Evolutionary conservation across 30 jellyfish, hydroid and myxozoan genomes (phyloP).

Genomic region (Hydra vulgaris): DNA sequence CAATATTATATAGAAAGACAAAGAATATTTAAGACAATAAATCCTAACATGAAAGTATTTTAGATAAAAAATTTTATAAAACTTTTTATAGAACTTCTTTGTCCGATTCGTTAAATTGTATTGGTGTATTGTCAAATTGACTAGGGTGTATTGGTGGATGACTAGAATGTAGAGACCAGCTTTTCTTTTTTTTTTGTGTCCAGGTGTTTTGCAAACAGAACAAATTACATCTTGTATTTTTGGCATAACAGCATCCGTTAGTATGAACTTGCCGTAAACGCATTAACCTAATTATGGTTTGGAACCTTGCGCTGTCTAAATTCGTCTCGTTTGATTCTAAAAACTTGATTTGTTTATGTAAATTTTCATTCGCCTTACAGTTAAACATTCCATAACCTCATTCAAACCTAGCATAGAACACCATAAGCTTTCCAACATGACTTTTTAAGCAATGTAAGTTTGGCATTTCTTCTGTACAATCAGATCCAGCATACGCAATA

Average conservation of each 20-base stretch:
- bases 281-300: background rate
- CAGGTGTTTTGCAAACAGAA: slow-evolving; percentile 2
- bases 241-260: background rate
- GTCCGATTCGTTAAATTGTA: background rate
- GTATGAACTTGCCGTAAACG: background rate
- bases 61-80: too few relatives aligned
- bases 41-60: too few relatives aligned
- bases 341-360: background rate
- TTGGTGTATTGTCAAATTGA: too few relatives aligned
- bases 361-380: background rate
- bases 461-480: background rate
- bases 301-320: background rate
- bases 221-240: background rate
- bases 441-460: background rate
- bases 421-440: background rate
- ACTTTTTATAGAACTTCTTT: background rate
- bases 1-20: background rate
- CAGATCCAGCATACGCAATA: background rate
- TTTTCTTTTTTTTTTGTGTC: slow-evolving; percentile 1
- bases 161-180: background rate
- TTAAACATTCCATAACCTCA: background rate
- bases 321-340: background rate
- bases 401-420: background rate
- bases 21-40: too few relatives aligned
- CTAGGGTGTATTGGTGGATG: slow-evolving; percentile 13